Base-by-base conservation (phyloP, 2,888 invertebrate species). In the Corbicula japonica region DNA sequence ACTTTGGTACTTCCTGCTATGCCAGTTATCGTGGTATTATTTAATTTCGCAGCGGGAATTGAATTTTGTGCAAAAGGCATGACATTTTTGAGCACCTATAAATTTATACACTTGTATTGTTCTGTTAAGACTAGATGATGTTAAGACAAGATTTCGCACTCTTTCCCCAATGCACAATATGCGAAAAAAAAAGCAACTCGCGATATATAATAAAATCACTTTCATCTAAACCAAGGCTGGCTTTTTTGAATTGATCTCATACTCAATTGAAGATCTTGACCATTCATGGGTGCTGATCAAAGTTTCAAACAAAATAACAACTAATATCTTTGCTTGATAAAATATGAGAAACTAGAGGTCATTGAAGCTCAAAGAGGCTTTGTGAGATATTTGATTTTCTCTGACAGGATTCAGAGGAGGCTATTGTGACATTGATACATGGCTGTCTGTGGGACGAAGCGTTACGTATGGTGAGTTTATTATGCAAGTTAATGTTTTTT, bases 361-460 rank as follows among this genome's bases (percentile, higher is more conserved):
- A n/a, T n/a, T 38, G 15, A 38, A 38, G 41, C 41, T 12, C 18
- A 38, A 12, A 38, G 8, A 12, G 41, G 8, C 48, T 6, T 23
- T 5, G 30, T 52, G 10, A 34, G 1, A 21, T 38, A 10, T 60
- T 35, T 23, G 26, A 30, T 52, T 21, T 48, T n/a, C 56, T 32
- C 3, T 62, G 75, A 1, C 72, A 95, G 79, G 95, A 96, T 89
- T 89, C 92, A 34, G 95, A 96, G 86, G 95, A 95, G 87, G 95
- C 96, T 6, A 94, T 97, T 66, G 94, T 94, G 10, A 95, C 95
- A 80, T 94, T 97, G 35, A 94, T 96, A 21, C 95, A 96, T 72
- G 96, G 96, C 46, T 95, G 95, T 86, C 94, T 95, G 4, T 97
- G 96, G 94, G 95, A 95, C 81, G 95, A 96, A 77, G 97, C 97